Percentiles rank a stretch among this genome's conserved stretches.
These are phyloP conservation scores for Astur gentilis DNA, from an alignment of 2,113 vertebrate genomes.

Conservation along the genomic window DNA sequence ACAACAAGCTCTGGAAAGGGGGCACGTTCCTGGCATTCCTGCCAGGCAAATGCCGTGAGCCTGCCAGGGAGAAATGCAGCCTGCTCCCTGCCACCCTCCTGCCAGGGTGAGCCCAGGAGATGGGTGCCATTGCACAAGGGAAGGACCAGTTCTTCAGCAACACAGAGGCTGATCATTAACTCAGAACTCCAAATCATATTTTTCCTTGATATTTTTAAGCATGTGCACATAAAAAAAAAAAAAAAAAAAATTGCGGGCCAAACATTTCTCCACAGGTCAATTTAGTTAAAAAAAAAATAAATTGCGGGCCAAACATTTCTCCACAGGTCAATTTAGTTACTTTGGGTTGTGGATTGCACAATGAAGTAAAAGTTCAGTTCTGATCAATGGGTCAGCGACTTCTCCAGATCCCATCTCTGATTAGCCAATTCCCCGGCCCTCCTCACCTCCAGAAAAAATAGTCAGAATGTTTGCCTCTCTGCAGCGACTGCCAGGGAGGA, in stretches of 20 bases:
- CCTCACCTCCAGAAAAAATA: neutral
- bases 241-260: neutral
- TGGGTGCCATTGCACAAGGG: neutral
- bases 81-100: neutral
- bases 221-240: neutral
- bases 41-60: neutral
- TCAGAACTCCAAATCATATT: neutral
- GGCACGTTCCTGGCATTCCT: neutral
- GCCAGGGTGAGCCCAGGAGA: neutral
- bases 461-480: neutral
- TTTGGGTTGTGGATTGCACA: neutral
- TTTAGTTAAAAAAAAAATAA: neutral
- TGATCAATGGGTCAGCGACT: neutral
- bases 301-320: neutral
- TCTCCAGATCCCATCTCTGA: neutral
- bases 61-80: neutral
- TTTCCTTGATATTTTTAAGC: neutral
- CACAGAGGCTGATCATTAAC: neutral
- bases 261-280: neutral
- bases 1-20: neutral
- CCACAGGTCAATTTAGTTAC: neutral
- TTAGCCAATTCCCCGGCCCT: neutral
- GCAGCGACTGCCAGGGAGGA: neutral
- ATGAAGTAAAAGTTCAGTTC: neutral
- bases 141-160: constrained; percentile 1